These are phyloP conservation scores for Valencia hispanica DNA, from an alignment of 2,797 vertebrate genomes.

Conservation along the genomic window DNA sequence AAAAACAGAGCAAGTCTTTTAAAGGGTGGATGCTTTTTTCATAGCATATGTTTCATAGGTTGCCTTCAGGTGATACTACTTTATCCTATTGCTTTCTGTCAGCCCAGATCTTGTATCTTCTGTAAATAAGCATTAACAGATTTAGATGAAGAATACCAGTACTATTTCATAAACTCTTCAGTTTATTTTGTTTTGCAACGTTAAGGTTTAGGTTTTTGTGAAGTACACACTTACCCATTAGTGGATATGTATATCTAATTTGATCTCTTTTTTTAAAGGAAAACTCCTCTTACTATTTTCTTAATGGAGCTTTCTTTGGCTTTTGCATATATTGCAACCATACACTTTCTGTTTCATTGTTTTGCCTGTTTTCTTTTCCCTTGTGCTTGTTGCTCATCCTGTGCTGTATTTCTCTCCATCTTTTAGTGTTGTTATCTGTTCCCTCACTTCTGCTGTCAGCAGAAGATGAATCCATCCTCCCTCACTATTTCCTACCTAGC, in stretches of 20 bases:
- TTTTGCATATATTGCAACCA: not conserved
- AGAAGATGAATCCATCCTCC: not conserved
- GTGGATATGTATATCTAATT: no score
- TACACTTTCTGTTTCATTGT: not conserved
- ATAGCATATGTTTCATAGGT: not conserved
- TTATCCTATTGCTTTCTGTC: not conserved
- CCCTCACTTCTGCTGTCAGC: not conserved
- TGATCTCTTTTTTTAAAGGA: no score
- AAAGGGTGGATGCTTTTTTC: not conserved
- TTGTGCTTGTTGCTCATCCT: not conserved
- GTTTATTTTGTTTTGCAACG: not conserved
- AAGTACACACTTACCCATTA: no score
- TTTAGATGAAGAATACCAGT: not conserved
- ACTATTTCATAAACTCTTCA: not conserved
- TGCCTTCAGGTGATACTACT: not conserved
- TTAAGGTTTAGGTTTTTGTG: not conserved
- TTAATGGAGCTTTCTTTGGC: no score
- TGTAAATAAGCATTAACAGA: not conserved
- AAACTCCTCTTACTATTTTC: no score
- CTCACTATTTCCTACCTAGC: no score
- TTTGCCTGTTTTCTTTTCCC: not conserved
- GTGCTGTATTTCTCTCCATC: not conserved
- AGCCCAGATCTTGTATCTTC: not conserved
- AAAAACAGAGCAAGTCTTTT: not conserved
- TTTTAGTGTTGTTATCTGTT: not conserved